A percentile compares a stretch with the other conserved stretches of the same genome.
Evolutionary conservation across 2,797 vertebrate species (phyloP).

Genomic region (Gobionotothen gibberifrons): DNA sequence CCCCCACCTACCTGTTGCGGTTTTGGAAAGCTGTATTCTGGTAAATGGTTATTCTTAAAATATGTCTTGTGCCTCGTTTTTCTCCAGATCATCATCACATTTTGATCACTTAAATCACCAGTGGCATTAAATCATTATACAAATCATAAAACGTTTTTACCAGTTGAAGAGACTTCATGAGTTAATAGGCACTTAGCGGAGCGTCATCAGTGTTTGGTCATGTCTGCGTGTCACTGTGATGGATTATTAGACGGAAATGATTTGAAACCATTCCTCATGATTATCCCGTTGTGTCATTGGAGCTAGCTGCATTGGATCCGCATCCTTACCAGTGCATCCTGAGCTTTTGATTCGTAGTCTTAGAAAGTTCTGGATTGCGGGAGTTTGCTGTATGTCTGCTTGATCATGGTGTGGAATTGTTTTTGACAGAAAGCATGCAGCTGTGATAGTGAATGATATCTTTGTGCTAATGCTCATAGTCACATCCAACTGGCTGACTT

Average conservation of each 20-base stretch:
- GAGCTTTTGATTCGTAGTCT: constrained; percentile 73
- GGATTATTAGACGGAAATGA: constrained; percentile 75
- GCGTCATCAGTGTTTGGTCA: constrained; percentile 84
- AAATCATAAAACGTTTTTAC: constrained; percentile 70
- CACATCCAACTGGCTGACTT: constrained; percentile 83
- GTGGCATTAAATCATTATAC: constrained; percentile 85
- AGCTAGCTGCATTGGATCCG: constrained; percentile 79
- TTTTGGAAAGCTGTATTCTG: constrained; percentile 92
- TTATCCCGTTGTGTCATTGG: constrained; percentile 75
- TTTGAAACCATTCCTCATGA: constrained; percentile 78
- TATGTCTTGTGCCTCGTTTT: constrained; percentile 83
- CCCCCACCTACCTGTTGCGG: constrained; percentile 88
- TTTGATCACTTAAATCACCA: constrained; percentile 88
- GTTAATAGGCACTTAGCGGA: constrained; percentile 48
- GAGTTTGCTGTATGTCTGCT: constrained; percentile 73
- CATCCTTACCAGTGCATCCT: constrained; percentile 83
- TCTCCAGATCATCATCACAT: constrained; percentile 83
- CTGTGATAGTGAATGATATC: constrained; percentile 72
- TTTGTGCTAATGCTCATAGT: constrained; percentile 63
- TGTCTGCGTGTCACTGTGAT: constrained; percentile 81
- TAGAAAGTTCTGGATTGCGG: constrained; percentile 77
- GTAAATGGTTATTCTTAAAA: constrained; percentile 88
- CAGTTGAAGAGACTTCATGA: constrained; percentile 47
- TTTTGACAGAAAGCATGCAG: constrained; percentile 83
- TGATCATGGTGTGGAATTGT: constrained; percentile 60